Base-by-base conservation (phyloP, 2,113 vertebrate genomes). In the Baryphthengus martii region DNA sequence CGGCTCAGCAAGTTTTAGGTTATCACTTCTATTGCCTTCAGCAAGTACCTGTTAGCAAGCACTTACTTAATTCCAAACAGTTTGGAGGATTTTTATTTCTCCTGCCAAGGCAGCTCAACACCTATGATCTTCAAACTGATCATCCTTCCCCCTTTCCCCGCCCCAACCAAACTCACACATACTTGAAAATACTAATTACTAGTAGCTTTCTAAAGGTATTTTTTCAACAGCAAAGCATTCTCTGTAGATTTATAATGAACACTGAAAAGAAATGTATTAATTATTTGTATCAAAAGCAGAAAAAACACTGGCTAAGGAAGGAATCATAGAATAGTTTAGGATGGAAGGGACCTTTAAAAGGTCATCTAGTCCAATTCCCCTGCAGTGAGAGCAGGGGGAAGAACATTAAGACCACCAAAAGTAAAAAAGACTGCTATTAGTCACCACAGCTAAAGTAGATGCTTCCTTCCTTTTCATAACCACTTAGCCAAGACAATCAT, bases 1-100 rank as follows among this genome's bases (percentile, higher is more conserved):
- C 0, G 58, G 40, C 40, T 25, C 10, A 0, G 29, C 2, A 59
- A 18, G 26, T 40, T 88, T 45, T 3, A 24, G 17, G 29, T 1
- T 21, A 52, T 17, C 17, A 2, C 26, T 84, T 9, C 26, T 52
- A 26, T 0, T 7, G 50, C 72, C 84, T 77, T 71, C n/a, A 85
- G 56, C 17, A 23, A 72, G 23, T 11, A 8, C 8, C 35, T 37
- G 35, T 33, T 55, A 33, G 53, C 58, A 61, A 49, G 33, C 28
- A 56, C 7, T 2, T 10, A n/a, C 13, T 9, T 31, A 28, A 42
- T 66, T 21, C 28, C 26, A 59, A 94, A 62, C 21, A 42, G 31
- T n/a, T 33, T 40, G 42, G 7, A 84, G n/a, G 10, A 17, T 8
- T 76, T 55, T 39, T 50, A 4, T 50, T 90, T 45, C 68, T 49